Evolutionary conservation across 2,888 invertebrate genomes (phyloP), one percentile per base, ranked within the genome.

Genomic region (Caradrina clavipalpis): DNA sequence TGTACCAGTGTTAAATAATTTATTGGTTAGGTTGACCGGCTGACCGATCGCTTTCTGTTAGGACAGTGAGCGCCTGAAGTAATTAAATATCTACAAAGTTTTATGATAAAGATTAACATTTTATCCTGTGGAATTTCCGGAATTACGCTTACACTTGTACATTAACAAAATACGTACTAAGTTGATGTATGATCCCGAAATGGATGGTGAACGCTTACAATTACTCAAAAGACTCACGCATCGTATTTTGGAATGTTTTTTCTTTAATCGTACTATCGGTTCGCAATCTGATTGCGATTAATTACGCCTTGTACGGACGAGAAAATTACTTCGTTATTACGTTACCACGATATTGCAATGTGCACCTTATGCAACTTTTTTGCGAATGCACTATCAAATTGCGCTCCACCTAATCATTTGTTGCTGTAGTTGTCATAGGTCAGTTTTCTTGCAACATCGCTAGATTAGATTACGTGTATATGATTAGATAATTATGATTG

Each of bases 381-480:
- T 88, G 88, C 86, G 80, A 86, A 83, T 82, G 84, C 83, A 81
- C 89, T 91, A 91, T 89, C 87, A 87, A 84, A 85, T 88, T 85
- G 84, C 92, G 80, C 68, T 84, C 87, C 86, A 87, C 82, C 88
- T 86, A 82, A 88, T 88, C 83, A 85, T 85, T 85, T 85, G 88
- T 77, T 85, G 86, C 69, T 73, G 86, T 87, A 85, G 88, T 94
- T 94, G 93, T 81, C 91, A 90, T 94, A 95, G 95, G 95, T 95
- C 94, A 95, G 94, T 93, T 78, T 78, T 81, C 83, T 92, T 89
- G 89, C 88, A 85, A 87, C 86, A 86, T 81, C 83, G 80, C 81
- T 64, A 90, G 94, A 94, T 95, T 92, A 94, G 94, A 94, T 94
- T 94, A 91, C 92, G 79, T 83, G 85, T 83, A 75, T 67, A 60